phyloP scores from a whole-genome alignment of 2,113 vertebrate species.

The Phalacrocorax pelagicus region DNA sequence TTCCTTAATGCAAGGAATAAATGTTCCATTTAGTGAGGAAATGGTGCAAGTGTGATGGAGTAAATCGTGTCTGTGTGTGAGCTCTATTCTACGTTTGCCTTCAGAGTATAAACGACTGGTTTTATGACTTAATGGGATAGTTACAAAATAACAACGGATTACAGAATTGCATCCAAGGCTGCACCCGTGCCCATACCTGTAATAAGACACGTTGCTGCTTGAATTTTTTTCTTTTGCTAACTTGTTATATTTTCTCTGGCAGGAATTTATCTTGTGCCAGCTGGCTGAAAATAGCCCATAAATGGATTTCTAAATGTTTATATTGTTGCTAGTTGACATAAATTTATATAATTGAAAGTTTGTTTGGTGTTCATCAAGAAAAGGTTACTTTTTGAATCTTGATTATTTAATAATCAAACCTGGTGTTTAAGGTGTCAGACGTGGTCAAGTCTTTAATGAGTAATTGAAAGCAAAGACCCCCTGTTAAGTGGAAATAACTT shows the following conservation, averaged over 20 bases:
- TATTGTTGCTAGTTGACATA: background rate
- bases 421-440: background rate
- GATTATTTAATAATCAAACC: background rate
- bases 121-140: background rate
- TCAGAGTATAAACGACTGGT: background rate
- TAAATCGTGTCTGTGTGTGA: background rate
- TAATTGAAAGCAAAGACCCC: background rate
- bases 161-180: background rate
- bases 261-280: background rate
- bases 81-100: background rate
- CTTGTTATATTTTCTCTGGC: background rate
- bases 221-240: background rate
- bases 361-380: background rate
- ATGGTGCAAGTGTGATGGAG: background rate
- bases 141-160: background rate
- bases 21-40: rapidly evolving
- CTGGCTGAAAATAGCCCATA: background rate
- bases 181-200: rapidly evolving
- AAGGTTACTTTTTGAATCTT: background rate
- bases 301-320: background rate
- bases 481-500: background rate
- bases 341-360: background rate
- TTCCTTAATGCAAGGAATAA: background rate
- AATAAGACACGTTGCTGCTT: rapidly evolving
- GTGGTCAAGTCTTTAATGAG: background rate